A percentile compares a stretch with the other conserved stretches of the same genome.
Conservation (phyloP, 2,888 invertebrate species). For the Gasteruption jaculator region DNA sequence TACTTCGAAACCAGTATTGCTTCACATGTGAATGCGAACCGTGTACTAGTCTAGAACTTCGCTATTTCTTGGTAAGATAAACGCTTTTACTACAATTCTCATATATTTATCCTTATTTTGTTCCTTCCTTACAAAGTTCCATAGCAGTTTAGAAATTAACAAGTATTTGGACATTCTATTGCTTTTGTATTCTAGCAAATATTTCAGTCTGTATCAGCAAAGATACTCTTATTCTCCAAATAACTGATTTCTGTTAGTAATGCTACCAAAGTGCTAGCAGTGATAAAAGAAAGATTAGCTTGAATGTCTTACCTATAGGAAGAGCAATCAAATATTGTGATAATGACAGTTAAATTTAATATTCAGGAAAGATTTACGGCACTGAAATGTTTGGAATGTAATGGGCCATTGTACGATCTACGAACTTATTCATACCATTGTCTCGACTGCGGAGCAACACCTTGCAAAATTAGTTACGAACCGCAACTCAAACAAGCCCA, state of each 20-base stretch:
- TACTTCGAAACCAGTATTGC: slow-evolving; percentile 67
- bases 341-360: slow-evolving; percentile 5
- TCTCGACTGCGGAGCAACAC: slow-evolving; percentile 36
- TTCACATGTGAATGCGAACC: slow-evolving; percentile 74
- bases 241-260: too few species aligned
- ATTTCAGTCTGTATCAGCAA: too few species aligned
- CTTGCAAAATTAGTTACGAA: slow-evolving; percentile 30
- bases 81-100: slow-evolving; percentile 2
- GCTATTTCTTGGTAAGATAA: slow-evolving; percentile 36
- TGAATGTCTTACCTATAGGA: too few species aligned
- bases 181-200: too few species aligned
- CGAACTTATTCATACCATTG: slow-evolving; percentile 36
- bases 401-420: slow-evolving; percentile 34
- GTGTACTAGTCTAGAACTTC: slow-evolving; percentile 55
- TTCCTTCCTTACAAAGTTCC: too few species aligned
- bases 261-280: too few species aligned
- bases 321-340: neutral
- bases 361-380: slow-evolving; percentile 51
- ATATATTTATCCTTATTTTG: too few species aligned
- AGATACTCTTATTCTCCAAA: too few species aligned
- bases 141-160: too few species aligned
- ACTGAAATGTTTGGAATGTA: slow-evolving; percentile 49
- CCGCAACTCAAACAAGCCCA: slow-evolving; percentile 42
- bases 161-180: too few species aligned
- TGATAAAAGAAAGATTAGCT: too few species aligned